These are phyloP conservation scores for Branchipolynoe longqiensis DNA, from an alignment of 2,888 invertebrate genomes.

Conservation along the genomic window DNA sequence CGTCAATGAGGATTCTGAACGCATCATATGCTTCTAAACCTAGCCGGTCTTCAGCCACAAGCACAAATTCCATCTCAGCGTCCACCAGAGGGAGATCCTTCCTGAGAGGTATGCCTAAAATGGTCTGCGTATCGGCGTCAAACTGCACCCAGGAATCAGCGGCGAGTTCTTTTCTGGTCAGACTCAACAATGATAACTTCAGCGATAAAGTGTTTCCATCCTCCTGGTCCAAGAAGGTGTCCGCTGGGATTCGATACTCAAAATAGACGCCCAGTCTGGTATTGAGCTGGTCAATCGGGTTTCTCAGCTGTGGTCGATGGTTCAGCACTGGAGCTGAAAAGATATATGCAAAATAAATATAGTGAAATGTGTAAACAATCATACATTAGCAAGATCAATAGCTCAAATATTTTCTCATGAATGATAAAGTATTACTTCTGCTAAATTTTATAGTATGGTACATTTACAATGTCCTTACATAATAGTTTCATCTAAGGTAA, in stretches of 20 bases:
- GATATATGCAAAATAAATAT: too few species aligned
- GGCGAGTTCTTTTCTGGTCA: slow-evolving; percentile 66
- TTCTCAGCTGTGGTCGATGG: slow-evolving; percentile 66
- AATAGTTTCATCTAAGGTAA: too few species aligned
- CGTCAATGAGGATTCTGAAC: slow-evolving; percentile 66
- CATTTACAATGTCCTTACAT: too few species aligned
- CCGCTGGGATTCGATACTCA: slow-evolving; percentile 68
- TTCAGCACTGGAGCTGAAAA: slow-evolving; percentile 3
- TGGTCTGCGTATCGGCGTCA: slow-evolving; percentile 68
- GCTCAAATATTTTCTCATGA: too few species aligned
- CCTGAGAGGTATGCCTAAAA: slow-evolving; percentile 72
- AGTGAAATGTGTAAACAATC: too few species aligned
- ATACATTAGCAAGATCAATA: too few species aligned
- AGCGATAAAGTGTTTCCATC: slow-evolving; percentile 73
- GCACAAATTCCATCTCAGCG: slow-evolving; percentile 63
- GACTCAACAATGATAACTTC: slow-evolving; percentile 68
- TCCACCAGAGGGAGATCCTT: slow-evolving; percentile 64
- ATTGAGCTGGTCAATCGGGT: slow-evolving; percentile 69
- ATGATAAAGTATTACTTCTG: too few species aligned
- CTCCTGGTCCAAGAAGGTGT: slow-evolving; percentile 72
- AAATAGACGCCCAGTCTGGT: slow-evolving; percentile 70
- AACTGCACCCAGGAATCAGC: slow-evolving; percentile 73
- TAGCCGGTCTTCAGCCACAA: slow-evolving; percentile 67
- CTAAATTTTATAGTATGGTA: too few species aligned
- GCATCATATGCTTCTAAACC: slow-evolving; percentile 64